Evolutionary conservation across 2,797 vertebrate genomes (phyloP).

Genomic region (Syngnathus acus): DNA sequence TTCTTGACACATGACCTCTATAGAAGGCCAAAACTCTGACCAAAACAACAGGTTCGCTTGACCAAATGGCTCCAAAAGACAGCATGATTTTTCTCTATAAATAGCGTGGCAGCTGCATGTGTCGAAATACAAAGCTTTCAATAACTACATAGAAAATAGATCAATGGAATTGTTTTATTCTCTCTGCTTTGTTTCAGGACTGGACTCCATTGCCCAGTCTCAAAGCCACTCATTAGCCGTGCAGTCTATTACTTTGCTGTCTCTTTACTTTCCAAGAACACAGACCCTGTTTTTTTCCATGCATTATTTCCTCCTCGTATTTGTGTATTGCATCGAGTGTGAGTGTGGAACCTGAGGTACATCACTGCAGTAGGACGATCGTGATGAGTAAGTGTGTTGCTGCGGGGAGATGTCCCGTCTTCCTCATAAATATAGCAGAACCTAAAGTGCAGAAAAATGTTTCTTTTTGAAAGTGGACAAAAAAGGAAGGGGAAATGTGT

Average conservation of each 20-base stretch:
- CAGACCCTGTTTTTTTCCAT: slow-evolving; percentile 1
- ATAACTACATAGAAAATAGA: background rate
- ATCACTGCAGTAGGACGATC: slow-evolving; percentile 38
- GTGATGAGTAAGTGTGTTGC: slow-evolving; percentile 60
- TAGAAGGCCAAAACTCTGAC: no score
- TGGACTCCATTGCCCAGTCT: background rate
- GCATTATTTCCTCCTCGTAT: slow-evolving; percentile 12
- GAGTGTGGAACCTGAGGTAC: slow-evolving; percentile 24
- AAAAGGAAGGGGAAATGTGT: slow-evolving; percentile 48
- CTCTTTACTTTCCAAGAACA: slow-evolving; percentile 39
- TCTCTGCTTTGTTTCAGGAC: background rate
- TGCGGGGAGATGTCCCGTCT: slow-evolving; percentile 51
- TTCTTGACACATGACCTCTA: no score
- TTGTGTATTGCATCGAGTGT: slow-evolving; percentile 22
- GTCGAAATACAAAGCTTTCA: background rate
- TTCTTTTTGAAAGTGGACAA: slow-evolving; percentile 49
- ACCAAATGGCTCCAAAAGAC: no score
- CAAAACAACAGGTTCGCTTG: no score
- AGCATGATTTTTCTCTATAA: no score
- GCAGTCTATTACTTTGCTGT: background rate
- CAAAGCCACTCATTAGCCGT: background rate
- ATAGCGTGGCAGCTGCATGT: background rate
- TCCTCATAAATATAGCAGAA: slow-evolving; percentile 75
- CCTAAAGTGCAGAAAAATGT: slow-evolving; percentile 78
- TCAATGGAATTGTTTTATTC: background rate